phyloP scores from a whole-genome alignment of 2,113 vertebrate species.

The Eublepharis macularius region DNA sequence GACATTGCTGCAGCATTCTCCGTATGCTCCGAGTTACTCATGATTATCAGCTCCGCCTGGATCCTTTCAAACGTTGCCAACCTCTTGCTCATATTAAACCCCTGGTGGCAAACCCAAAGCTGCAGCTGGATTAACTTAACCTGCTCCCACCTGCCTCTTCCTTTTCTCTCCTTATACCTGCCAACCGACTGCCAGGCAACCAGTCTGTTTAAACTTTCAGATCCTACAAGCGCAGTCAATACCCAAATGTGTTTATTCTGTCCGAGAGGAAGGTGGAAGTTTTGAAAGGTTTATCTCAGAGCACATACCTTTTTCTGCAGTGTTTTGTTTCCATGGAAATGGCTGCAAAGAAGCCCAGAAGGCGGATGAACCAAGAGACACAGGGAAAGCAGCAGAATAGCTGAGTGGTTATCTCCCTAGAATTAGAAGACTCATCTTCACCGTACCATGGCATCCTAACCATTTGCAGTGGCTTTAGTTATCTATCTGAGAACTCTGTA shows the following conservation, averaged over 20 bases:
- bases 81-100: neutral
- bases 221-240: neutral
- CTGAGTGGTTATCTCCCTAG: slow-evolving; percentile 68
- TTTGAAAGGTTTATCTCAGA: slow-evolving; percentile 27
- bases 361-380: slow-evolving; percentile 61
- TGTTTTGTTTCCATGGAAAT: slow-evolving; percentile 71
- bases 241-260: neutral
- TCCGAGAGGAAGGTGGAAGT: neutral
- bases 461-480: slow-evolving; percentile 63
- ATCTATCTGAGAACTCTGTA: slow-evolving; percentile 32
- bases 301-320: slow-evolving; percentile 31
- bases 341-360: slow-evolving; percentile 49
- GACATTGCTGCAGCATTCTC: no score
- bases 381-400: slow-evolving; percentile 63
- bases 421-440: slow-evolving; percentile 66
- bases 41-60: no score
- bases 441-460: slow-evolving; percentile 66
- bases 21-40: no score
- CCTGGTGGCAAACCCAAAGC: neutral
- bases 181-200: neutral
- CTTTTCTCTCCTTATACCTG: neutral
- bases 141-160: no score
- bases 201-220: neutral
- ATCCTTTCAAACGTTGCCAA: no score
- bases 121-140: neutral